Evolutionary conservation across 2,113 vertebrate genomes (phyloP).

Genomic region (Lophochroa leadbeateri): DNA sequence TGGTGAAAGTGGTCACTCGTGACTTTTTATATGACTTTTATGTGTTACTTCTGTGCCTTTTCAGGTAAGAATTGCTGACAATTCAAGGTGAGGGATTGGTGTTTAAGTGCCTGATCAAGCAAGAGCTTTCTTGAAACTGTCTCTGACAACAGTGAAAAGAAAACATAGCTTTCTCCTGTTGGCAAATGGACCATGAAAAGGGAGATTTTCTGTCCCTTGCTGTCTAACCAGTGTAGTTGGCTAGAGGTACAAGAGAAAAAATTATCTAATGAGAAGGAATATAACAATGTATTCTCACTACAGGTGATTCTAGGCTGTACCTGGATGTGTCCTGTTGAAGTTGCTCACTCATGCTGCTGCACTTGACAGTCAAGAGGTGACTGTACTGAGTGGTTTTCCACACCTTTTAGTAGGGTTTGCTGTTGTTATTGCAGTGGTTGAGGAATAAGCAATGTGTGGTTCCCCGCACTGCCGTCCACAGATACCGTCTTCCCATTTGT

Average conservation of each 20-base stretch:
- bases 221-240: not conserved
- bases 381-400: not conserved
- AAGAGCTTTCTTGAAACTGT: not conserved
- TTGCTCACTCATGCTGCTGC: not conserved
- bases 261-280: not conserved
- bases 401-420: not conserved
- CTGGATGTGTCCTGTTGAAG: not conserved
- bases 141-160: not conserved
- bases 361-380: not conserved
- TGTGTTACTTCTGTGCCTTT: not conserved
- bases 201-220: not conserved
- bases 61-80: not conserved
- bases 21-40: no score
- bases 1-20: not conserved
- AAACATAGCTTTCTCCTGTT: not conserved
- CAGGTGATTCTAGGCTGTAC: not conserved
- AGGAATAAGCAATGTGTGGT: not conserved
- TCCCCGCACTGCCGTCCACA: not conserved
- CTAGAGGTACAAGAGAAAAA: not conserved
- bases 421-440: not conserved
- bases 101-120: not conserved
- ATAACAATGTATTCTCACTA: not conserved
- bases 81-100: rapidly evolving
- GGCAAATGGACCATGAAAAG: not conserved
- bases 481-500: not conserved